A percentile compares a stretch with the other conserved stretches of the same genome.
These are phyloP conservation scores for Agrypnus murinus DNA, from an alignment of 2,888 invertebrate species.

Conservation along the genomic window DNA sequence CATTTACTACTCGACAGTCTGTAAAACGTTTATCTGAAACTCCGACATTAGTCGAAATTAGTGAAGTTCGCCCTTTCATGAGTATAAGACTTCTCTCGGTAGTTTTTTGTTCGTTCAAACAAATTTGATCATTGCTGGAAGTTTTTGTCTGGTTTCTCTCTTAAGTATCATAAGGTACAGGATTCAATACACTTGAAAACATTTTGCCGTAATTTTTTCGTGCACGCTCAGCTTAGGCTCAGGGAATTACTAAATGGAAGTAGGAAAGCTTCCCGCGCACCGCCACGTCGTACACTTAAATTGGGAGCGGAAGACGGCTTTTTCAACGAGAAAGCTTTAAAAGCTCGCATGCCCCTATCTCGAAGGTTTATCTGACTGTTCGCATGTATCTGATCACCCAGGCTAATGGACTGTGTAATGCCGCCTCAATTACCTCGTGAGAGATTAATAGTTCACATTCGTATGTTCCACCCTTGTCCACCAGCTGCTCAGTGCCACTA, in stretches of 20 bases:
- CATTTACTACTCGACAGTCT: conserved; percentile 27
- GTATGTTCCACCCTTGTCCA: conserved; percentile 60
- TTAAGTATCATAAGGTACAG: conserved; percentile 22
- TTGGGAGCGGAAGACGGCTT: conserved; percentile 46
- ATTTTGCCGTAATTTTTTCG: conserved; percentile 28
- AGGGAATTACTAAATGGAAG: conserved; percentile 43
- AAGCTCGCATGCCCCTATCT: conserved; percentile 56
- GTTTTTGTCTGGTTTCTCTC: conserved; percentile 26
- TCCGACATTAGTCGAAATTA: conserved; percentile 37
- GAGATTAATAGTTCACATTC: conserved; percentile 63
- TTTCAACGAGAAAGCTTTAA: conserved; percentile 54
- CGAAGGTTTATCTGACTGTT: conserved; percentile 57
- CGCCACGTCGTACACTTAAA: conserved; percentile 41
- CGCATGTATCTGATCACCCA: conserved; percentile 59
- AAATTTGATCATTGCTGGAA: conserved; percentile 32
- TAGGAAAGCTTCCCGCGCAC: conserved; percentile 30
- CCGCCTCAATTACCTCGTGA: conserved; percentile 62
- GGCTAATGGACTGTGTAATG: conserved; percentile 63
- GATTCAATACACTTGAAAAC: conserved; percentile 28
- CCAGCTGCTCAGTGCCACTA: conserved; percentile 52
- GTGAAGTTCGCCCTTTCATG: conserved; percentile 17
- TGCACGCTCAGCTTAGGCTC: conserved; percentile 35
- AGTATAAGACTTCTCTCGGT: conserved; percentile 30
- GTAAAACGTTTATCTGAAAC: conserved; percentile 38
- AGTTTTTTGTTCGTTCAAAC: conserved; percentile 34